Evolutionary conservation across 2,888 invertebrate species (phyloP).

Genomic region (Dicyrtomina minuta): DNA sequence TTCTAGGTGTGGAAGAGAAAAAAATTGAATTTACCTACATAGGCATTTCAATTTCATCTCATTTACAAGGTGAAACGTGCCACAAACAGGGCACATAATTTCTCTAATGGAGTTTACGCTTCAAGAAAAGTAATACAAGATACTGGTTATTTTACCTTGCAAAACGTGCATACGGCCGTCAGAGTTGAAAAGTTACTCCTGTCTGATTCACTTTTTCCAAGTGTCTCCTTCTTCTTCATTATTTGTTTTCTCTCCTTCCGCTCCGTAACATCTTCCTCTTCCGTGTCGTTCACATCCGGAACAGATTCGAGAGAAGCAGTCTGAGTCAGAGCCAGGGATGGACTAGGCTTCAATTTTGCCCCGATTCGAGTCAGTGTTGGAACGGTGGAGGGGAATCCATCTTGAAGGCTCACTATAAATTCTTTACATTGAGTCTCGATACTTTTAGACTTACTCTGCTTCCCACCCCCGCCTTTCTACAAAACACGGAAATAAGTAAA

Average conservation of each 20-base stretch:
- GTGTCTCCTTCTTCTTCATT: neutral
- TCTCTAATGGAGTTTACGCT: slow-evolving; percentile 20
- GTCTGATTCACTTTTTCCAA: slow-evolving; percentile 2
- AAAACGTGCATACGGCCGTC: neutral
- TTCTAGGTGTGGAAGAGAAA: neutral
- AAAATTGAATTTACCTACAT: neutral
- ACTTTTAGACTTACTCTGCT: neutral
- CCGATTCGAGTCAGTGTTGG: slow-evolving; percentile 35
- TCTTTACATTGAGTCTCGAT: slow-evolving; percentile 32
- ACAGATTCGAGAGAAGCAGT: too few species aligned
- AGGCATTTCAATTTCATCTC: neutral
- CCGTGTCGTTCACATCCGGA: too few species aligned
- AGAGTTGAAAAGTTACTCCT: neutral
- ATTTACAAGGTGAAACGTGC: neutral
- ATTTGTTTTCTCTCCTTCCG: neutral
- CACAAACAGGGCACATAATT: too few species aligned
- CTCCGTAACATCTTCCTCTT: neutral
- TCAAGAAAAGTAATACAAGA: slow-evolving; percentile 24
- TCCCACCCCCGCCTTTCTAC: neutral
- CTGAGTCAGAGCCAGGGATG: neutral
- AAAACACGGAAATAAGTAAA: neutral
- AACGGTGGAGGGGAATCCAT: slow-evolving; percentile 33
- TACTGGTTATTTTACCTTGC: slow-evolving; percentile 2
- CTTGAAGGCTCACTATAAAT: slow-evolving; percentile 34
- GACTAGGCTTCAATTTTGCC: slow-evolving; percentile 21